A percentile compares a stretch with the other conserved stretches of the same genome.
These are phyloP conservation scores for Mustela nigripes DNA, from an alignment of 2,113 vertebrate genomes.

Conservation along the genomic window DNA sequence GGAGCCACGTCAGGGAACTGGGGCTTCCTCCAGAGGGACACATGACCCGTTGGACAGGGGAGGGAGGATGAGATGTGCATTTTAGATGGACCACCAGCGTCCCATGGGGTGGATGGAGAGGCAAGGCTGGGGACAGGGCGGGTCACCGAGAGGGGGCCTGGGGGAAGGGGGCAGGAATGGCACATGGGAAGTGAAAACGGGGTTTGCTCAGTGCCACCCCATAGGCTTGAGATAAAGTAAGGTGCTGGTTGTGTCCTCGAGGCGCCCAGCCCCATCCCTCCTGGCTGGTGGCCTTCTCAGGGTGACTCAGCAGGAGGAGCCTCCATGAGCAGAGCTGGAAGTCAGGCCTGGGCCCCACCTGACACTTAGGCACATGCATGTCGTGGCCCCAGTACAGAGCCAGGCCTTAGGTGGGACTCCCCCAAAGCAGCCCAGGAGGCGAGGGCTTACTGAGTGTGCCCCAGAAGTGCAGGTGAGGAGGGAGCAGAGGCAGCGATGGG, in stretches of 20 bases:
- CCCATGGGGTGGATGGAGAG: neutral
- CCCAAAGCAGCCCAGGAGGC: neutral
- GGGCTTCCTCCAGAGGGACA: neutral
- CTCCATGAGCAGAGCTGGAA: neutral
- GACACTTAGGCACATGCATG: neutral
- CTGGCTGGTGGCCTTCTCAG: neutral
- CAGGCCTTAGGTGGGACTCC: no score
- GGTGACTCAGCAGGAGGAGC: neutral
- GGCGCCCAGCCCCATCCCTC: neutral
- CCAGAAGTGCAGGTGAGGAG: neutral
- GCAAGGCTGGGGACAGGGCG: neutral
- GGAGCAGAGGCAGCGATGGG: neutral
- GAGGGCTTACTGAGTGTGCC: neutral
- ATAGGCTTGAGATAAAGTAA: no score
- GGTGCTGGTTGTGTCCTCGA: neutral
- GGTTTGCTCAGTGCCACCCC: no score
- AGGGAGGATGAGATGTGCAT: neutral
- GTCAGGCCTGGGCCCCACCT: neutral
- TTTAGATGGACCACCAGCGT: neutral
- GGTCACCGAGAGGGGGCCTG: neutral
- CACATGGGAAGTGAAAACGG: no score
- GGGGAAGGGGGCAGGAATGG: neutral
- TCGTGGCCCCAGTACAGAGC: rapidly evolving
- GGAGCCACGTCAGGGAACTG: rapidly evolving
- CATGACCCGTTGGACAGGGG: rapidly evolving